Base-by-base conservation (phyloP, 2,888 invertebrate species). In the Nemoura dubitans region DNA sequence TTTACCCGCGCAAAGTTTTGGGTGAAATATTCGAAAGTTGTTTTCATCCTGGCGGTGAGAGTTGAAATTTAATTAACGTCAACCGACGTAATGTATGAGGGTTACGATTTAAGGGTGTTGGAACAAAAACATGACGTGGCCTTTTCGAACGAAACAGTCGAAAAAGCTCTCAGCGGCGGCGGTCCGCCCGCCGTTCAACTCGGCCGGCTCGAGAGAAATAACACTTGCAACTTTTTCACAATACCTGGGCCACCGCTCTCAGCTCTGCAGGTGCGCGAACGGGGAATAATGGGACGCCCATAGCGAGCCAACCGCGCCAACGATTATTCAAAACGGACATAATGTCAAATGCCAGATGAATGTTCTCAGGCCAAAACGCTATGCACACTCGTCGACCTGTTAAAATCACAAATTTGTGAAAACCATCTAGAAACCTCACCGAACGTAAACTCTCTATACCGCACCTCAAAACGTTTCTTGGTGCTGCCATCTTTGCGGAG, bases 11-110 rank as follows among this genome's bases (percentile, higher is more conserved):
- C 7, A 78, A 78, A 78, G 78, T 28, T 78, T 28, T n/a, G n/a
- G 78, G 28, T 27, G 78, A 30, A 81, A 81, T 81, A 81, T 81
- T 81, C 21, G 29, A 28, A 30, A 28, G 30, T 81, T 81, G 81
- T 81, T 30, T 81, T 81, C 81, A 81, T 30, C 28, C 81, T 28
- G 81, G n/a, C 29, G 28, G n/a, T n/a, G 28, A 30, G 81, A 81
- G 81, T 81, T 28, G 30, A 81, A 81, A 28, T 81, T 81, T 81
- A 81, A 81, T 81, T 81, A 81, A 81, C 81, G 81, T 81, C 81
- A 30, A 10, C 59, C 59, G 28, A 78, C 29, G 30, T 81, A 81
- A 81, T 81, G 81, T 81, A 81, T 30, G 81, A 81, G 81, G 81
- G 81, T 81, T n/a, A 81, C 28, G 81, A 81, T 81, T 81, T 81